Evolutionary conservation across 2,888 invertebrate genomes (phyloP), one percentile per base, ranked within the genome.

Genomic region (Congeria kusceri): DNA sequence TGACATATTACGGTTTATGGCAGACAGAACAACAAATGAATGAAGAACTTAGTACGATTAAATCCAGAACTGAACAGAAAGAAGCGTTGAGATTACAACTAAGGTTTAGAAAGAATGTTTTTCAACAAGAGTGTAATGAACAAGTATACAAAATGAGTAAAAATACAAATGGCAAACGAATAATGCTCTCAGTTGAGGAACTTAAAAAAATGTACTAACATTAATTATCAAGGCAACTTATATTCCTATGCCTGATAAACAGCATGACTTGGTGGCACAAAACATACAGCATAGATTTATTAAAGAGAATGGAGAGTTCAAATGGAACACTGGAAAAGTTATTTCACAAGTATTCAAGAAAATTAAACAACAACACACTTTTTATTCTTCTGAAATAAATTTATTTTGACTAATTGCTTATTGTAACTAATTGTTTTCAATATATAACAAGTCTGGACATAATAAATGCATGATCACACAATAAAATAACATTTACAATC

Each of bases 41-140:
- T 4, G 25, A 32, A 0, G 44, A n/a, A 18, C 23, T 70, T n/a
- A 28, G n/a, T 32, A 39, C 64, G 46, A 72, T 64, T 5, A 64
- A 44, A 29, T 23, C 23, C 2, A 64, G 64, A 58, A 47, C 27
- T 25, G 71, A 72, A 25, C 32, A 64, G 44, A 64, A 64, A 47
- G 64, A 64, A 11, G 71, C 71, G 18, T 44, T 72, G 25, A 64
- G 57, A 29, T 56, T 57, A 5, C 57, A 72, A 47, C 44, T 64
- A 57, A 47, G 71, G 13, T 72, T 72, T 32, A 44, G 64, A 23
- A 72, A 64, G 44, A 65, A 72, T 27, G 64, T 72, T 5, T 72
- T 72, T 20, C 0, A 49, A 18, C 64, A 72, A 64, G 57, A 57
- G 15, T 57, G 28, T 46, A 20, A 49, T 28, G 9, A 47, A 64